These are phyloP conservation scores for Cariama cristata DNA, from an alignment of 2,113 vertebrate genomes.

Conservation along the genomic window DNA sequence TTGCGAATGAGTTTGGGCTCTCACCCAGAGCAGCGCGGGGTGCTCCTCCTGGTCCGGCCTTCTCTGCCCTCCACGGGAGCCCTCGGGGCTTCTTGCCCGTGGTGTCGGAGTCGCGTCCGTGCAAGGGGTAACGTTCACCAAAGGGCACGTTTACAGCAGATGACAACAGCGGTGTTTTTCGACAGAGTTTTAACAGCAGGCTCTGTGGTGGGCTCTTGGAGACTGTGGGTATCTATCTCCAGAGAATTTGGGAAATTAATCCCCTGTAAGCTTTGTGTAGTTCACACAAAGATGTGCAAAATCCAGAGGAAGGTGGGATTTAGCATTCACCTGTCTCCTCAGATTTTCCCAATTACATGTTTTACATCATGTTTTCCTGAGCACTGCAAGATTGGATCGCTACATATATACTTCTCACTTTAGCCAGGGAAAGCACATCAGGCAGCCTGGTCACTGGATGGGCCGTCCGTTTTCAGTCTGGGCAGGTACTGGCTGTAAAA, in stretches of 20 bases:
- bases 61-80: fast-evolving
- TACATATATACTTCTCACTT: neutral
- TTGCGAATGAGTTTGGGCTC: neutral
- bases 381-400: neutral
- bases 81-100: neutral
- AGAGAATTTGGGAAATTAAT: neutral
- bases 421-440: neutral
- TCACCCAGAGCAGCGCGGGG: neutral
- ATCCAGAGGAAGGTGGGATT: neutral
- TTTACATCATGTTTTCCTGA: neutral
- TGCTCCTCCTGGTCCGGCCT: fast-evolving
- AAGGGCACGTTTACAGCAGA: neutral
- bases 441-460: neutral
- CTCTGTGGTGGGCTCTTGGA: neutral
- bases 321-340: neutral
- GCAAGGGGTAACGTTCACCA: neutral
- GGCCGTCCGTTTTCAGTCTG: neutral
- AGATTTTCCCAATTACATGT: neutral
- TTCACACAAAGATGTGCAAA: neutral
- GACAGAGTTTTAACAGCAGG: neutral
- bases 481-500: neutral
- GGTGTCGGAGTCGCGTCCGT: neutral
- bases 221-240: neutral
- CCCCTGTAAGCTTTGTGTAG: neutral
- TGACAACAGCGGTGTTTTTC: neutral